Base-by-base conservation (phyloP, 2,797 vertebrate genomes). In the Mormyrops boulengeri region DNA sequence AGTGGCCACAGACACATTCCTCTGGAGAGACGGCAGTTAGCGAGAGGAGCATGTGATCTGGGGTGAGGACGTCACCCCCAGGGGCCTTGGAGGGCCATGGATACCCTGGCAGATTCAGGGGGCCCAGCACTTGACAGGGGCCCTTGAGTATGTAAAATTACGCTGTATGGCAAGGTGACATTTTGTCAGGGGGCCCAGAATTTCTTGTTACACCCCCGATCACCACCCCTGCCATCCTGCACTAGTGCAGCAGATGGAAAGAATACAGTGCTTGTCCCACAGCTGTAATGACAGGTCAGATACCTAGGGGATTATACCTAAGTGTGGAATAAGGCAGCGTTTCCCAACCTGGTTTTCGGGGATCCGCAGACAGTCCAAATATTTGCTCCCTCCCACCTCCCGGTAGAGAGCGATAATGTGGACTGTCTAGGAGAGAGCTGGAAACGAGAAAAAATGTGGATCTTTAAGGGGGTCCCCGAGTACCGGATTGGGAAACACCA, bases 1-100 rank as follows among this genome's bases (percentile, higher is more conserved):
- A 89, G 73, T 52, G 73, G 38, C 38, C 38, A 41, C 1, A 9
- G 5, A 80, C 38, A 47, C 38, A 92, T 95, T 93, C 91, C 92
- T 92, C 86, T 88, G 22, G 47, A 8, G 50, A 30, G 11, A 55
- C 53, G 49, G 22, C 73, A 80, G 84, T 86, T 52, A 52, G 8
- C 17, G 50, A 53, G 26, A 50, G 14, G 47, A 86, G 47, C 5
- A 22, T 22, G 22, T 26, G 50, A 49, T 86, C 50, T 53, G 30
- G 26, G 47, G 41, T n/a, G 73, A 53, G n/a, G 17, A 80, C 17
- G 5, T 9, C 38, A 19, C 41, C 41, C 22, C 66, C 30, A 73
- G 66, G 66, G 30, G 66, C 66, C 30, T 38, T 73, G 66, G 66
- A 73, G 66, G 66, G 9, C 12, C 66, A 73, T 38, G 30, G 9